phyloP scores from a whole-genome alignment of 1,140 invertebrate genomes.

The Orius insidiosus region DNA sequence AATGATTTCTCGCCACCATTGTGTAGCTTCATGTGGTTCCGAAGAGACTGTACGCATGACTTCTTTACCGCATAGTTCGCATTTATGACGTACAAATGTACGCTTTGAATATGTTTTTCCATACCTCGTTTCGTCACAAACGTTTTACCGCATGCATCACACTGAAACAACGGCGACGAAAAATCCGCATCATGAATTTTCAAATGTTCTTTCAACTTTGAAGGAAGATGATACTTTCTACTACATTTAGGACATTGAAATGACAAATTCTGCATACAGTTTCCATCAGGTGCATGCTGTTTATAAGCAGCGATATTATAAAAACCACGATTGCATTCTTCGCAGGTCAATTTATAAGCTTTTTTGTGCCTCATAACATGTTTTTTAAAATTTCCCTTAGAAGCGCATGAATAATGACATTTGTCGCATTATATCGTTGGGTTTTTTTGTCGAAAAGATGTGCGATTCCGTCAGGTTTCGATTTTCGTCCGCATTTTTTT shows the following conservation, averaged over 20 bases:
- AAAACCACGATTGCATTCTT: constrained; percentile 14
- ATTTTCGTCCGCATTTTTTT: too few relatives aligned
- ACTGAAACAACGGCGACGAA: constrained; percentile 28
- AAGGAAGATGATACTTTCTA: constrained; percentile 26
- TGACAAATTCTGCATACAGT: constrained; percentile 5
- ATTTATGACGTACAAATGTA: constrained; percentile 32
- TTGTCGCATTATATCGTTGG: constrained; percentile 1
- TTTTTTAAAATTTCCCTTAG: constrained; percentile 12
- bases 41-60: constrained; percentile 51
- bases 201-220: constrained; percentile 27
- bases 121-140: constrained; percentile 12
- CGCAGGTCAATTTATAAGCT: constrained; percentile 8
- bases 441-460: too few relatives aligned
- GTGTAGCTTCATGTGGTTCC: constrained; percentile 51
- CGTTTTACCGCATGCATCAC: constrained; percentile 33
- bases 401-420: constrained; percentile 9
- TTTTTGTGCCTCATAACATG: constrained; percentile 15
- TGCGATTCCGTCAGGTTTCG: too few relatives aligned
- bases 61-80: constrained; percentile 57
- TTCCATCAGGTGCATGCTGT: constrained; percentile 9
- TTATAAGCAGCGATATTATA: constrained; percentile 10
- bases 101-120: constrained; percentile 4
- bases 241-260: constrained; percentile 50
- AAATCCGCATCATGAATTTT: constrained; percentile 23
- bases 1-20: constrained; percentile 50